These are phyloP conservation scores for Vultur gryphus DNA, from an alignment of 2,797 vertebrate genomes.

Conservation along the genomic window DNA sequence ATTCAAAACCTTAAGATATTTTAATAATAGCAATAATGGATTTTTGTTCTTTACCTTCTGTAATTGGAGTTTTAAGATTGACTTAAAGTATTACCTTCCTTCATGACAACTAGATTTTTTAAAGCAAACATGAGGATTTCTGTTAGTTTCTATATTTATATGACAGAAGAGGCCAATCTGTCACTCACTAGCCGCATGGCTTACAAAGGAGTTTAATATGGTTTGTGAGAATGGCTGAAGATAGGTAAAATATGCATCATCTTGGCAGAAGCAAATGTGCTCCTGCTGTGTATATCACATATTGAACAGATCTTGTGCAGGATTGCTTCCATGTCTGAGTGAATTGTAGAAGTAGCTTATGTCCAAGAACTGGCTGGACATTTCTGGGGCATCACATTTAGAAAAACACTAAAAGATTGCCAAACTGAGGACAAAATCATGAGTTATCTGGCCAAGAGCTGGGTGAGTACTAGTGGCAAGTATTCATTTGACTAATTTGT, in stretches of 20 bases:
- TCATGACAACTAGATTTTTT: background rate
- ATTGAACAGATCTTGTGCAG: background rate
- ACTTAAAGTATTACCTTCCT: background rate
- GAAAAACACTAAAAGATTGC: background rate
- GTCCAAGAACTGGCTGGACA: background rate
- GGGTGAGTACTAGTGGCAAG: background rate
- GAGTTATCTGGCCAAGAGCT: background rate
- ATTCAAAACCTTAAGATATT: background rate
- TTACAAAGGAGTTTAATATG: background rate
- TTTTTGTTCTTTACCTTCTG: background rate
- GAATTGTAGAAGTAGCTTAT: background rate
- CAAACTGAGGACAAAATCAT: background rate
- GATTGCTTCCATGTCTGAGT: background rate
- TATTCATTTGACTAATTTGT: constrained; percentile 8
- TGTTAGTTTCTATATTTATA: background rate
- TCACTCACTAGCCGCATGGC: background rate
- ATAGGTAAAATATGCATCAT: background rate
- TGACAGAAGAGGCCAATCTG: background rate
- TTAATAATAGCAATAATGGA: background rate
- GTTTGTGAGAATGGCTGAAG: background rate
- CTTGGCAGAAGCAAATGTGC: background rate
- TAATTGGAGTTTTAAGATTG: background rate
- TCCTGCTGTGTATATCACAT: background rate
- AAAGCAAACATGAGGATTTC: background rate
- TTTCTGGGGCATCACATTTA: background rate